Conservation (phyloP, 2,888 invertebrate species). For the Thelaira solivaga region DNA sequence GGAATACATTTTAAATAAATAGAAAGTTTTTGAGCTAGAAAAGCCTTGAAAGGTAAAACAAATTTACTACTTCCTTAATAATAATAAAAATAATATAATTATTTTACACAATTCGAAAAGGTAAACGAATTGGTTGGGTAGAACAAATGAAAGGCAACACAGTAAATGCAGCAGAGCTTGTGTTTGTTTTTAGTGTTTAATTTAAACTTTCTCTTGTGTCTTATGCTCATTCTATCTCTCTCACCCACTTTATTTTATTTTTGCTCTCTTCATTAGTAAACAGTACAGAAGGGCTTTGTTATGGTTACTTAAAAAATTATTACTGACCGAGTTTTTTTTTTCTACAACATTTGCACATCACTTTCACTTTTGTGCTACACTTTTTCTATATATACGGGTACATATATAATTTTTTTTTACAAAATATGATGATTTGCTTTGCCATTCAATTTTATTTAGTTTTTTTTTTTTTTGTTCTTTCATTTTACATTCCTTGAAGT, state of each 20-base stretch:
- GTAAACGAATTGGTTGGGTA: not conserved
- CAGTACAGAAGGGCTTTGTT: conserved; percentile 31
- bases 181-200: not conserved
- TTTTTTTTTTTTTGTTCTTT: not conserved
- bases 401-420: not conserved
- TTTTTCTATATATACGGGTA: not conserved
- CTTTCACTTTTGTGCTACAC: not conserved
- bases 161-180: not conserved
- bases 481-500: conserved; percentile 29
- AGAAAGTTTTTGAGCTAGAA: conserved; percentile 22
- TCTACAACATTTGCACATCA: not conserved
- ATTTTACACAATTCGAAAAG: conserved; percentile 23
- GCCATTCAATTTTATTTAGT: conserved; percentile 33
- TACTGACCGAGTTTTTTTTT: conserved; percentile 41
- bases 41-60: conserved; percentile 41
- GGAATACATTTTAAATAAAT: not conserved
- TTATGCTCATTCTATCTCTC: too few species aligned
- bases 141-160: not conserved
- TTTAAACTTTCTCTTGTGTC: not conserved
- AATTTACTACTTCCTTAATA: conserved; percentile 39
- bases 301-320: conserved; percentile 40
- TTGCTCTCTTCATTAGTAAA: not conserved
- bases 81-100: conserved; percentile 9
- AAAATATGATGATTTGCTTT: conserved; percentile 43
- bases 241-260: too few species aligned